A percentile compares a stretch with the other conserved stretches of the same genome.
phyloP scores from a whole-genome alignment of 2,113 vertebrate species.

The Plecturocebus donacophilus region DNA sequence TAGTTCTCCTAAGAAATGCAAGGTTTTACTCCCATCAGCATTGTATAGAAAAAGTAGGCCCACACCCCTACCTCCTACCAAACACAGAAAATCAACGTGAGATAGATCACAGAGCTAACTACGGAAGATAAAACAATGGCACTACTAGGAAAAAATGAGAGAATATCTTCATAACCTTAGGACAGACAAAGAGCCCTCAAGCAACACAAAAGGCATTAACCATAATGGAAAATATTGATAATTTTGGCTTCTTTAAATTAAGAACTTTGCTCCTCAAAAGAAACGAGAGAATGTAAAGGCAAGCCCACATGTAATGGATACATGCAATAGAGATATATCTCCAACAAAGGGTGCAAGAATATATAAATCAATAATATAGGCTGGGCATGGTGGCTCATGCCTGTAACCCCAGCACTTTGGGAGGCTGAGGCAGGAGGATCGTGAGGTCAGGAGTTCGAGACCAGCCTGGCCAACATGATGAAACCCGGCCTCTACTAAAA shows the following conservation, averaged over 20 bases:
- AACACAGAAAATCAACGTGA: neutral
- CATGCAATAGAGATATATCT: neutral
- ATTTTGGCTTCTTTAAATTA: neutral
- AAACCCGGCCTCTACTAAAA: too few relatives aligned
- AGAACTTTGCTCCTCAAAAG: slow-evolving; percentile 31
- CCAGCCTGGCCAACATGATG: too few relatives aligned
- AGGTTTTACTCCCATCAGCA: neutral
- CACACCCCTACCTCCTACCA: neutral
- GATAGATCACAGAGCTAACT: neutral
- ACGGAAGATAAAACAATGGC: neutral
- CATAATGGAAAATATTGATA: neutral
- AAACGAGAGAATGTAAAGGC: neutral
- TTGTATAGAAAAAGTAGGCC: neutral
- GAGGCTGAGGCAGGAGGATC: too few relatives aligned
- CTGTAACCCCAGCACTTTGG: too few relatives aligned
- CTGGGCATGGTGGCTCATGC: too few relatives aligned
- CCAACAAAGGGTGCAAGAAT: neutral
- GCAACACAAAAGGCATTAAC: neutral
- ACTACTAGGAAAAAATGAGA: slow-evolving; percentile 7
- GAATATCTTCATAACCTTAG: neutral
- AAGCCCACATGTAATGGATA: neutral
- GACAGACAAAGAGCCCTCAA: neutral
- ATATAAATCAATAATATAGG: neutral
- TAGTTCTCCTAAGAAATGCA: neutral
- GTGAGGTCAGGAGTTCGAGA: too few relatives aligned